Conservation (phyloP, 2,888 invertebrate species). For the Polylopha cassiicola region DNA sequence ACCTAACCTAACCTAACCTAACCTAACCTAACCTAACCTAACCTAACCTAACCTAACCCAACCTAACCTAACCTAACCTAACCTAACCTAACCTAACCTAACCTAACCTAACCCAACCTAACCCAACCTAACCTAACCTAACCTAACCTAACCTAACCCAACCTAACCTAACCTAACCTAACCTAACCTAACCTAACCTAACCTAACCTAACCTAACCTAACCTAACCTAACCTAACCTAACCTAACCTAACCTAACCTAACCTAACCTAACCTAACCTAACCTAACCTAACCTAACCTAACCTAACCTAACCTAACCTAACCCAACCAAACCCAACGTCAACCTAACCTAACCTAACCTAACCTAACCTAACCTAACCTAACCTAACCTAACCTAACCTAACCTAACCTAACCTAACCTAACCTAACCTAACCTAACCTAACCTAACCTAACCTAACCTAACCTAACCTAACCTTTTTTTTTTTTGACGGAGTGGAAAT, state of each 20-base stretch:
- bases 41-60: too few species aligned
- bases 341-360: conserved; percentile 23
- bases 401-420: conserved; percentile 28
- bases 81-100: too few species aligned
- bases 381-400: conserved; percentile 28
- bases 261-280: conserved; percentile 23
- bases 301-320: conserved; percentile 23
- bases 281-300: conserved; percentile 20
- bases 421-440: conserved; percentile 28
- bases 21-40: too few species aligned
- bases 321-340: conserved; percentile 24
- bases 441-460: conserved; percentile 27
- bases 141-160: conserved; percentile 25
- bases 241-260: conserved; percentile 22
- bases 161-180: conserved; percentile 23
- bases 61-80: too few species aligned
- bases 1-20: too few species aligned
- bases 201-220: conserved; percentile 23
- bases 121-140: too few species aligned
- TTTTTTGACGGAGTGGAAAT: too few species aligned
- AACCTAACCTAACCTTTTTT: conserved; percentile 27
- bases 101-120: too few species aligned
- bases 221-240: conserved; percentile 23
- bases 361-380: conserved; percentile 25
- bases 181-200: too few species aligned